A percentile compares a stretch with the other conserved stretches of the same genome.
Conservation (phyloP, 2,113 vertebrate genomes). For the Laterallus jamaicensis region DNA sequence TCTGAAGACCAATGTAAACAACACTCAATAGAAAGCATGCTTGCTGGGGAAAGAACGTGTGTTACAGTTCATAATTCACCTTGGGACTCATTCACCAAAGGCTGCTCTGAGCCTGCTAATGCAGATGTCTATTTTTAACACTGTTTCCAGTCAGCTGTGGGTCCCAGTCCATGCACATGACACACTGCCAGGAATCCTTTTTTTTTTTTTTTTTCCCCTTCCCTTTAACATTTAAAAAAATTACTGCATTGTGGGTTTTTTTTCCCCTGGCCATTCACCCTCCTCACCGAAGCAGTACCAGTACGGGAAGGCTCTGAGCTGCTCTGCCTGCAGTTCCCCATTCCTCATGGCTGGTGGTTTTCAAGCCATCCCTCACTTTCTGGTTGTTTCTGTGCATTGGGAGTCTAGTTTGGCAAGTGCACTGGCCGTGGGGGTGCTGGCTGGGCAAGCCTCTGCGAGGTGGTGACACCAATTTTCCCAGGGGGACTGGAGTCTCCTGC, state of each 20-base stretch:
- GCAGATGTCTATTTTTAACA: background rate
- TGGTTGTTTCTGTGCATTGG: background rate
- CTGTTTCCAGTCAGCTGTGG: constrained; percentile 6
- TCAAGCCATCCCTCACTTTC: background rate
- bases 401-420: background rate
- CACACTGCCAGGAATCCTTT: background rate
- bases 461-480: background rate
- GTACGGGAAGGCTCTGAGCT: background rate
- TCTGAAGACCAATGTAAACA: constrained; percentile 20
- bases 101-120: background rate
- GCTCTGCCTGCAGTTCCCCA: background rate
- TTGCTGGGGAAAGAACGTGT: background rate
- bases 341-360: background rate
- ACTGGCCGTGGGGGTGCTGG: background rate
- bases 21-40: background rate
- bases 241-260: background rate
- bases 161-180: background rate
- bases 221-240: background rate
- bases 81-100: background rate
- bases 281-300: background rate
- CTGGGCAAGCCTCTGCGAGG: background rate
- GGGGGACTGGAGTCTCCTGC: rapidly evolving
- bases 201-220: background rate
- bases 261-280: background rate
- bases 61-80: constrained; percentile 22